phyloP scores from a whole-genome alignment of 2,797 vertebrate genomes.

The Linurgus olivaceus region DNA sequence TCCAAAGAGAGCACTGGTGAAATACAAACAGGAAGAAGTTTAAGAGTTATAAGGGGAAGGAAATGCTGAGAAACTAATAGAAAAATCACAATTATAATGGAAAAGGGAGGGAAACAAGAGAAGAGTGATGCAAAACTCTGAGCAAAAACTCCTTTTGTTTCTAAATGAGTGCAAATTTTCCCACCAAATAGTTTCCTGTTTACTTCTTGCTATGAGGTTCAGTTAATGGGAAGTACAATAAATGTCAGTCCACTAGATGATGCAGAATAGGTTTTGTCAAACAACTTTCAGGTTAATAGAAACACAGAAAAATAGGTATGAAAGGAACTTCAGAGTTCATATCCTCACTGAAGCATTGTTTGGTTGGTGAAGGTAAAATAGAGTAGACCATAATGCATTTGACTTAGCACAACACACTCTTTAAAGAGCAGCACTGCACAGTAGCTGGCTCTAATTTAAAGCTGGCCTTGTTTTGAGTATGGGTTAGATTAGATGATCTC shows the following conservation, averaged over 20 bases:
- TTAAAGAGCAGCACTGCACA: not conserved
- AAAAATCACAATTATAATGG: not conserved
- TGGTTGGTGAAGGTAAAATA: not conserved
- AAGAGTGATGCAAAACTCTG: not conserved
- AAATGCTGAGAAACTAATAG: not conserved
- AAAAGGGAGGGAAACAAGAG: not conserved
- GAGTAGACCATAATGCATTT: not conserved
- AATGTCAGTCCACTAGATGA: not conserved
- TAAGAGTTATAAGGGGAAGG: not conserved
- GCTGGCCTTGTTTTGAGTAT: not conserved
- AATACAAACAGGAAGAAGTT: not conserved
- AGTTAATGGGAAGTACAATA: not conserved
- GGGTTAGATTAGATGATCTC: not conserved
- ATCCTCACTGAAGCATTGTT: not conserved
- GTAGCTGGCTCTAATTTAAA: not conserved
- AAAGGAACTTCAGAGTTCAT: not conserved
- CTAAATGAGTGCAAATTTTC: constrained; percentile 8
- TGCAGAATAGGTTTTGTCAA: not conserved
- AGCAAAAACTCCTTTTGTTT: constrained; percentile 17
- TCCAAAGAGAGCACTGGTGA: not conserved
- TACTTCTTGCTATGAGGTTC: constrained; percentile 10
- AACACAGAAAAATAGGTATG: not conserved
- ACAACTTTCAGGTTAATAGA: not conserved
- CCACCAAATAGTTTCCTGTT: constrained; percentile 38
- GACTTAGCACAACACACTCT: not conserved